Conservation (phyloP, 2,888 invertebrate genomes). For the Atethmia centrago region DNA sequence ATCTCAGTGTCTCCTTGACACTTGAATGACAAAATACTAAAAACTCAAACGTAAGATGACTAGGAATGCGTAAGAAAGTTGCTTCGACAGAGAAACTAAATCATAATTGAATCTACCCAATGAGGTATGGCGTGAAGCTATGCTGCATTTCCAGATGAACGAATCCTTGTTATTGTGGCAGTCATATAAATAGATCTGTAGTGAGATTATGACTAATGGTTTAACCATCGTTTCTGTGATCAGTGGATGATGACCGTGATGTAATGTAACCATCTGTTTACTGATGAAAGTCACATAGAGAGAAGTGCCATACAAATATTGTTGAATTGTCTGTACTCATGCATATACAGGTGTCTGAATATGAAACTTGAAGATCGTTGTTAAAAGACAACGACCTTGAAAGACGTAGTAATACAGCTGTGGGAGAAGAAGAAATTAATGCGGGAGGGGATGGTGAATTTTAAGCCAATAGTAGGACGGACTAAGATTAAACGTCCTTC, state of each 20-base stretch:
- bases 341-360: too few species aligned
- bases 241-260: background rate
- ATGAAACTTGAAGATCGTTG: too few species aligned
- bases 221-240: background rate
- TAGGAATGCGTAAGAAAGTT: conserved; percentile 67
- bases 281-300: too few species aligned
- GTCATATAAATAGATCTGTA: background rate
- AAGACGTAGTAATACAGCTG: too few species aligned
- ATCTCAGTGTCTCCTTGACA: conserved; percentile 13
- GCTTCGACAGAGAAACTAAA: conserved; percentile 60
- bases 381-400: too few species aligned
- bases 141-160: conserved; percentile 60
- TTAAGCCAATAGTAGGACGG: too few species aligned
- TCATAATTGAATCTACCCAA: conserved; percentile 38
- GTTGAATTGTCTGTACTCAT: too few species aligned
- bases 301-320: too few species aligned
- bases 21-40: conserved; percentile 23
- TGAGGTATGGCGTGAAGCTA: conserved; percentile 64
- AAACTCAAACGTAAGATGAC: conserved; percentile 36
- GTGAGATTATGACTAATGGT: background rate
- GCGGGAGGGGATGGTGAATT: too few species aligned
- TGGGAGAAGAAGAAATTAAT: too few species aligned
- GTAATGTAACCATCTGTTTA: too few species aligned
- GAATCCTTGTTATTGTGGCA: conserved; percentile 41
- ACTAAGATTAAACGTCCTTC: too few species aligned